Evolutionary conservation across 2,797 vertebrate species (phyloP), one percentile per base, ranked within the genome.

Genomic region (Percopsis omiscomaycus): DNA sequence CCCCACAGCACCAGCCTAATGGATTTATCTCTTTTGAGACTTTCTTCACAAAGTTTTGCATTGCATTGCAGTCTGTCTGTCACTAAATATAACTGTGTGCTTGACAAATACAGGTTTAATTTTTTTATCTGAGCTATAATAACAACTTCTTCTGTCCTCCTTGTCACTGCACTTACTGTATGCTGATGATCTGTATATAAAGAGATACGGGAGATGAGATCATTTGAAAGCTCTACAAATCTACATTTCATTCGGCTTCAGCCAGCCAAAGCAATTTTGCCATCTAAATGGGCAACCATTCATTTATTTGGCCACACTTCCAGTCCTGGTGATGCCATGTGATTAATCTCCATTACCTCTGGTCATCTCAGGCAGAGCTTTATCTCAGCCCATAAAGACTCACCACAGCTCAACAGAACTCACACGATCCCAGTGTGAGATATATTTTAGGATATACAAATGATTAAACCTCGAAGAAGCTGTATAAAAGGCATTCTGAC

Each of bases 401-500:
- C 22, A 22, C 22, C 22, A 22, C 22, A 22, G 22, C 22, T 22
- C 22, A 22, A 22, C 22, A 22, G 22, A 22, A 42, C 9, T 27
- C 29, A n/a, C 16, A 15, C 46, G 49, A 64, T 60, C 65, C 56
- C 10, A 58, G 64, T 62, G 62, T 66, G 51, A 56, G 9, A 60
- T 58, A 61, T 47, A 68, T 75, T 70, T 16, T 12, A 56, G 68
- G 66, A 61, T 51, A 51, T 14, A 46, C 22, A 45, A 6, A 32
- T 30, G 68, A 76, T 80, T 79, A 59, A 69, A 0, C 13, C 49
- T 61, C 78, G 61, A 80, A 69, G 63, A 77, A 51, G 70, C 68
- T 69, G 52, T 66, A 64, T 51, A 27, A 22, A 5, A 16, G 37
- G 13, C 4, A 1, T 5, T 70, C 27, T 5, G 66, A 57, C 58